Conservation (phyloP, 1,140 invertebrate genomes). For the Trichonephila inaurata region DNA sequence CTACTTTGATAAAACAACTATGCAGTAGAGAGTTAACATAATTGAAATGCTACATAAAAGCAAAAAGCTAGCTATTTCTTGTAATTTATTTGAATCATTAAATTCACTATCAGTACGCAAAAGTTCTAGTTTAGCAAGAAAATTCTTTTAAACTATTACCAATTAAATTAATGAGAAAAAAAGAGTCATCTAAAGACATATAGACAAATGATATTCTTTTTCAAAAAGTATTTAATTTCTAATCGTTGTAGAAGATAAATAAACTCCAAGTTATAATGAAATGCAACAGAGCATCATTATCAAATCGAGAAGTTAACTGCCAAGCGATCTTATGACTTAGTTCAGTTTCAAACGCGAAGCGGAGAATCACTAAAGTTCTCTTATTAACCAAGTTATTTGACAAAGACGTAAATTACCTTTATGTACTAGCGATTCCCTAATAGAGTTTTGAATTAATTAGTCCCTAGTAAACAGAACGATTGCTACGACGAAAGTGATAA, state of each 20-base stretch:
- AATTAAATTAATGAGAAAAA: too few species aligned
- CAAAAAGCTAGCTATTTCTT: too few species aligned
- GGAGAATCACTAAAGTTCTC: not conserved
- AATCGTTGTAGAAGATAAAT: not conserved
- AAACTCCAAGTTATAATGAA: not conserved
- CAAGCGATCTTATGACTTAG: constrained; percentile 2
- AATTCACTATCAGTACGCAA: too few species aligned
- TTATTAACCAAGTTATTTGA: constrained; percentile 66
- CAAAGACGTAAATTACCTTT: constrained; percentile 58
- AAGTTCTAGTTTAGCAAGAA: too few species aligned
- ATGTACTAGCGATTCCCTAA: constrained; percentile 48
- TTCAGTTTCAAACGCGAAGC: not conserved
- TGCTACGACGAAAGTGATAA: constrained; percentile 68
- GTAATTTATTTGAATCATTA: too few species aligned
- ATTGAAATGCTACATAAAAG: too few species aligned
- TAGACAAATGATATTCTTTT: not conserved
- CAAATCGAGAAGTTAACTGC: not conserved
- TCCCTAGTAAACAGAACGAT: constrained; percentile 58
- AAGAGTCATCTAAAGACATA: not conserved
- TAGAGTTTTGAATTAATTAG: constrained; percentile 72
- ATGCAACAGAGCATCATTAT: not conserved
- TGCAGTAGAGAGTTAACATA: too few species aligned
- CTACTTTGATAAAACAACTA: too few species aligned
- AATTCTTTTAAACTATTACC: too few species aligned
- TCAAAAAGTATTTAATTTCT: not conserved